Evolutionary conservation across 2,113 vertebrate genomes (phyloP).

Genomic region (Hucho hucho): DNA sequence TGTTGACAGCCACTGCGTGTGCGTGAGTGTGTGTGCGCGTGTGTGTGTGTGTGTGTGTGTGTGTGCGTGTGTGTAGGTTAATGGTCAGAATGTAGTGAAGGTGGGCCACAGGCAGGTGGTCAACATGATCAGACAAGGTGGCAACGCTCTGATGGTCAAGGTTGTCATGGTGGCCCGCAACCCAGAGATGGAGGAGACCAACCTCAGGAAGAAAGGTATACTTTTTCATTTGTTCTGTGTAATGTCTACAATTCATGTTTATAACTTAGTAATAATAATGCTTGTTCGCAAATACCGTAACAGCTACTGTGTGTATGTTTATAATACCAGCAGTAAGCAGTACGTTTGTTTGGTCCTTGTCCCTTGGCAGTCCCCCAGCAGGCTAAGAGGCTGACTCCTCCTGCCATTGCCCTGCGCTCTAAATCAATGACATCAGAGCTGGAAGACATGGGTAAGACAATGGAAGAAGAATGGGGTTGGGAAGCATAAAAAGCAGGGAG

Average conservation of each 20-base stretch:
- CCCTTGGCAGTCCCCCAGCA: conserved; percentile 81
- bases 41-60: neutral
- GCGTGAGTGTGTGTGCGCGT: neutral
- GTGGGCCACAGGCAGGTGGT: conserved; percentile 92
- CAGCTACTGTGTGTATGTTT: conserved; percentile 43
- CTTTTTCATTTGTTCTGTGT: neutral
- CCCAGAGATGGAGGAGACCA: conserved; percentile 87
- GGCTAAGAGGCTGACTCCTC: conserved; percentile 85
- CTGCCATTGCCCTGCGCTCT: conserved; percentile 88
- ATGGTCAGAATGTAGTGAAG: conserved; percentile 90
- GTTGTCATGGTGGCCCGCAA: conserved; percentile 92
- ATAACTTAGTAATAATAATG: conserved; percentile 20
- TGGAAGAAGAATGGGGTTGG: neutral
- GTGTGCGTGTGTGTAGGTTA: conserved; percentile 73
- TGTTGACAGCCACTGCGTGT: neutral
- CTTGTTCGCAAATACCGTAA: conserved; percentile 41
- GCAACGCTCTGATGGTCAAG: conserved; percentile 92
- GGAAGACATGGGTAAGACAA: conserved; percentile 87
- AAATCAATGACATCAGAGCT: conserved; percentile 96
- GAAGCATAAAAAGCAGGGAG: neutral
- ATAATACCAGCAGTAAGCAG: conserved; percentile 52
- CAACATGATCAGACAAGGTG: conserved; percentile 92
- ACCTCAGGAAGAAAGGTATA: conserved; percentile 82
- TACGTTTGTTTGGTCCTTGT: conserved; percentile 53
- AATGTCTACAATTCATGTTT: conserved; percentile 24